These are phyloP conservation scores for Agrilus planipennis DNA, from an alignment of 1,140 invertebrate species.

Conservation along the genomic window DNA sequence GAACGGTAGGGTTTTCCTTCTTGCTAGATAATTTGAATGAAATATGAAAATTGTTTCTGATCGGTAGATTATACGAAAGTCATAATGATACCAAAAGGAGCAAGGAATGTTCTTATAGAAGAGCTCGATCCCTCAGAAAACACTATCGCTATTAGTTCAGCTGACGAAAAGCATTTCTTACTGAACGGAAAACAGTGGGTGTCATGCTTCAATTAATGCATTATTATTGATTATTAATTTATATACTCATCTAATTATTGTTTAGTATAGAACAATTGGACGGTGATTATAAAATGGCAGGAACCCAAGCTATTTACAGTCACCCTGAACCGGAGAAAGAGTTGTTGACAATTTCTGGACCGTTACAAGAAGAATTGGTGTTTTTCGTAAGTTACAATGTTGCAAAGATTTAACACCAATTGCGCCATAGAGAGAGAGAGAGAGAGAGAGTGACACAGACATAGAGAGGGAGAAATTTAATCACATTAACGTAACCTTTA, in stretches of 20 bases:
- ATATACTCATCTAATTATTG: slow-evolving; percentile 5
- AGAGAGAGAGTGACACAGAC: no score
- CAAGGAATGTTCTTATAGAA: slow-evolving; percentile 31
- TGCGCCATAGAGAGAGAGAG: no score
- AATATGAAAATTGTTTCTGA: neutral
- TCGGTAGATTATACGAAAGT: slow-evolving; percentile 34
- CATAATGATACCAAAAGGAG: slow-evolving; percentile 33
- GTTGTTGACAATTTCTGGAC: slow-evolving; percentile 36
- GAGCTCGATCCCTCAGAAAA: slow-evolving; percentile 32
- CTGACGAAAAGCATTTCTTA: slow-evolving; percentile 30
- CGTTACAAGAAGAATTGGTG: slow-evolving; percentile 33
- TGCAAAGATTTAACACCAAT: no score
- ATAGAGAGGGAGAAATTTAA: no score
- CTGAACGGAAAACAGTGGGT: slow-evolving; percentile 36
- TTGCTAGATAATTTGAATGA: neutral
- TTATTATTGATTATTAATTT: slow-evolving; percentile 2
- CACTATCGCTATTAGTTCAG: slow-evolving; percentile 29
- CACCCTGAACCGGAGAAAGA: slow-evolving; percentile 35
- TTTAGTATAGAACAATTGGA: slow-evolving; percentile 25
- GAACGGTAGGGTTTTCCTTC: slow-evolving; percentile 13
- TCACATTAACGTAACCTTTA: no score
- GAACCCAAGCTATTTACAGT: slow-evolving; percentile 31
- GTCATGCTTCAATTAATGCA: neutral
- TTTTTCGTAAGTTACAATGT: slow-evolving; percentile 25
- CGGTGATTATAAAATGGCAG: slow-evolving; percentile 34